These are phyloP conservation scores for Temnothorax nylanderi DNA, from an alignment of 1,140 invertebrate species.

Conservation along the genomic window DNA sequence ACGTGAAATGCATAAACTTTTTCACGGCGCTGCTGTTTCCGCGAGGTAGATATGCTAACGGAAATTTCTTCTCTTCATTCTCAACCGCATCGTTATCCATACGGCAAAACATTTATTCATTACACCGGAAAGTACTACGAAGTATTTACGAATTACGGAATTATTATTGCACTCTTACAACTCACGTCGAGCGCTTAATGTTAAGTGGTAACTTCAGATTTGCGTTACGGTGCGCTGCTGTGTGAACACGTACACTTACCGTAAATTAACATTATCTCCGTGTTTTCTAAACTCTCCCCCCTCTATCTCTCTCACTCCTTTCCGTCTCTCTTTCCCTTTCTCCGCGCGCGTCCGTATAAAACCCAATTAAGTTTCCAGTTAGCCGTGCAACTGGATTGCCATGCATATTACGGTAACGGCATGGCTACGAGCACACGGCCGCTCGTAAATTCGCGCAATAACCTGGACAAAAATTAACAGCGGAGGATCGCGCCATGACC, in stretches of 20 bases:
- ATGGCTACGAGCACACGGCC: conserved; percentile 3
- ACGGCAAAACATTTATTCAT: conserved; percentile 37
- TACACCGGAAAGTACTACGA: not conserved
- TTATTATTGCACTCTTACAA: conserved; percentile 37
- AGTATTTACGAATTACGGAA: conserved; percentile 3
- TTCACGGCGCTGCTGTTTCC: not conserved
- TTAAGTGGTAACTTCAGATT: conserved; percentile 31
- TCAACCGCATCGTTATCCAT: conserved; percentile 1
- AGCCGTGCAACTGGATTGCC: conserved; percentile 35
- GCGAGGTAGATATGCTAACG: not conserved
- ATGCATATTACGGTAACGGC: conserved; percentile 56
- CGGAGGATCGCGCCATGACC: conserved; percentile 44
- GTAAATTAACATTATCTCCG: conserved; percentile 54
- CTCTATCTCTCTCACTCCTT: not conserved
- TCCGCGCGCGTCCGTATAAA: conserved; percentile 20
- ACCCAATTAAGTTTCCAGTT: conserved; percentile 54
- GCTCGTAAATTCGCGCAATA: conserved; percentile 58
- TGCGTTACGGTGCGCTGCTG: not conserved
- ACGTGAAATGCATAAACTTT: conserved; percentile 9
- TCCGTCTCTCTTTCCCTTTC: not conserved
- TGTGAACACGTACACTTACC: conserved; percentile 18
- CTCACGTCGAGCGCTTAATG: conserved; percentile 15
- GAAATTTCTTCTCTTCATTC: not conserved
- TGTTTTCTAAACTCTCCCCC: conserved; percentile 21
- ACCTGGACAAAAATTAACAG: conserved; percentile 47